phyloP scores from a whole-genome alignment of 1,140 invertebrate species.

The Hypothenemus hampei region DNA sequence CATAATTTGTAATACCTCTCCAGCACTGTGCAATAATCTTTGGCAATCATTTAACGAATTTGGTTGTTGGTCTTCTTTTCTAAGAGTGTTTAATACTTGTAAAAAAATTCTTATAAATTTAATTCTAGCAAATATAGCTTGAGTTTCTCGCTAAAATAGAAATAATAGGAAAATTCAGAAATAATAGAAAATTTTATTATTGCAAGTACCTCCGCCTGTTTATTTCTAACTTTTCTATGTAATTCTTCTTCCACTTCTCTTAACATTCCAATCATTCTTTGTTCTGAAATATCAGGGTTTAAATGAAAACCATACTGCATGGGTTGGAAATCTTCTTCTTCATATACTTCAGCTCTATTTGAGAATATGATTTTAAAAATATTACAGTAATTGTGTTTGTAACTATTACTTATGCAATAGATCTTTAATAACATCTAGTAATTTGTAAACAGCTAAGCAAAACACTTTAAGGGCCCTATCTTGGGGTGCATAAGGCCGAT shows the following conservation, averaged over 20 bases:
- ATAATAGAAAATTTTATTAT: too few relatives aligned
- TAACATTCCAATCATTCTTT: conserved; percentile 74
- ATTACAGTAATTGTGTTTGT: conserved; percentile 5
- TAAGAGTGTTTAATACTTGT: conserved; percentile 67
- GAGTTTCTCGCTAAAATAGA: conserved; percentile 56
- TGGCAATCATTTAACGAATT: conserved; percentile 57
- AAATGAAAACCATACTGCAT: conserved; percentile 89
- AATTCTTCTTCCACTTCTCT: conserved; percentile 91
- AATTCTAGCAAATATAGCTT: conserved; percentile 73
- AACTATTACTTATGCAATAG: conserved; percentile 71
- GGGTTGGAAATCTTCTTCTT: conserved; percentile 95
- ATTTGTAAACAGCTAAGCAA: conserved; percentile 82
- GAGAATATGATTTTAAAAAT: conserved; percentile 13
- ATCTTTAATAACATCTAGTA: conserved; percentile 86
- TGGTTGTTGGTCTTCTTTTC: conserved; percentile 53
- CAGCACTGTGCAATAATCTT: conserved; percentile 62
- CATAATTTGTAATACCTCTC: conserved; percentile 75
- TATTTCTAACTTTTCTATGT: conserved; percentile 64
- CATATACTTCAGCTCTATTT: conserved; percentile 73
- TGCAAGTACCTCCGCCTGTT: conserved; percentile 43
- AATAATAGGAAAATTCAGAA: too few relatives aligned
- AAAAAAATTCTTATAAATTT: conserved; percentile 83
- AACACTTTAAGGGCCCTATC: conserved; percentile 83
- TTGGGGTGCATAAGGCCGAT: conserved; percentile 80
- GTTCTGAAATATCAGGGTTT: conserved; percentile 72